Percentiles rank a stretch among this genome's conserved stretches.
phyloP scores from a whole-genome alignment of 2,797 vertebrate species.

The Botia almorhae region DNA sequence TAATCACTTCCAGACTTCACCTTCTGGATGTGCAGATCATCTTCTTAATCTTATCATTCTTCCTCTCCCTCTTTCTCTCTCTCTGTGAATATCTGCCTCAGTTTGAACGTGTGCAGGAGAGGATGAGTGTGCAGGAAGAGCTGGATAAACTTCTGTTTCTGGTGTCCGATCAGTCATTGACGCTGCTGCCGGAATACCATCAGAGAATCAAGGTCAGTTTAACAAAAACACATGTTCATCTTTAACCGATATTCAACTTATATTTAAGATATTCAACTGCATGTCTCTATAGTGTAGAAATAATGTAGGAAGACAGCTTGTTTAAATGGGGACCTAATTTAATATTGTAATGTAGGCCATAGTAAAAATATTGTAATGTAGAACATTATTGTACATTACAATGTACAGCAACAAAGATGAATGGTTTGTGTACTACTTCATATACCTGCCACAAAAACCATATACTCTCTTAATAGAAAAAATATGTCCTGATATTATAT shows the following conservation, averaged over 20 bases:
- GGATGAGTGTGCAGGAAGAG: conserved; percentile 83
- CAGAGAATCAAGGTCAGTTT: conserved; percentile 84
- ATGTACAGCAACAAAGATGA: neutral
- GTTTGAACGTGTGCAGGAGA: conserved; percentile 82
- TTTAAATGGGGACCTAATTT: too few species aligned
- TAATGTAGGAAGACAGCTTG: too few species aligned
- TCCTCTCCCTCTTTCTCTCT: conserved; percentile 1
- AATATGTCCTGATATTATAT: too few species aligned
- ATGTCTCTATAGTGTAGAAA: neutral
- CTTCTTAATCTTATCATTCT: neutral
- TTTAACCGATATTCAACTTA: too few species aligned
- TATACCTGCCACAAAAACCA: too few species aligned
- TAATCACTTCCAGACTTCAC: conserved; percentile 32
- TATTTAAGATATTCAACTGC: neutral
- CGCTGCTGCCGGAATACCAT: conserved; percentile 87
- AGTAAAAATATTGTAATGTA: too few species aligned
- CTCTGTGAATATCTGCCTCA: conserved; percentile 60
- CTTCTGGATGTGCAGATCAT: neutral
- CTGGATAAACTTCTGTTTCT: conserved; percentile 84
- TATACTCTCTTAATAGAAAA: too few species aligned
- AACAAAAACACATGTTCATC: neutral
- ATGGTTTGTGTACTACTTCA: too few species aligned
- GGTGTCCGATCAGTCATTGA: conserved; percentile 86
- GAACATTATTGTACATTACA: neutral
- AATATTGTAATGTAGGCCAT: too few species aligned